These are phyloP conservation scores for Adelognathus sp. DNA, from an alignment of 2,888 invertebrate species.

Conservation along the genomic window DNA sequence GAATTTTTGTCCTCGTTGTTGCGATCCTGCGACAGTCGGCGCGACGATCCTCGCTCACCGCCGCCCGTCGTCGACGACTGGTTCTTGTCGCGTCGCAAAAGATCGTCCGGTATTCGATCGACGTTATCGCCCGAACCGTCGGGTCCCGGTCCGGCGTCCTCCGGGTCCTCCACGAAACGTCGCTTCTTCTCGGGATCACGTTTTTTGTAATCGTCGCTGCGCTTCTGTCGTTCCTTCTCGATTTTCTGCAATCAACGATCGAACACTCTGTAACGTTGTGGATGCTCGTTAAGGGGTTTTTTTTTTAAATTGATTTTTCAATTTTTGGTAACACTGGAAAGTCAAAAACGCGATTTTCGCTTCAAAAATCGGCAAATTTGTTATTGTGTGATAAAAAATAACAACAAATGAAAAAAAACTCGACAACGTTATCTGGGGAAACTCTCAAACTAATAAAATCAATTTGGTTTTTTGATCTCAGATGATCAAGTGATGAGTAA, in stretches of 20 bases:
- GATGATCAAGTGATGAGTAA: too few species aligned
- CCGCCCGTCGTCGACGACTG: background rate
- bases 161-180: conserved; percentile 80
- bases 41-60: conserved; percentile 5
- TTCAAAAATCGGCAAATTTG: too few species aligned
- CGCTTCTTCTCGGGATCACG: conserved; percentile 82
- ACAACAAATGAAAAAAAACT: too few species aligned
- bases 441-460: too few species aligned
- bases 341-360: too few species aligned
- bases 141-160: conserved; percentile 64
- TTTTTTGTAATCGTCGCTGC: conserved; percentile 84
- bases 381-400: too few species aligned
- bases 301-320: too few species aligned
- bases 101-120: conserved; percentile 48
- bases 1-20: conserved; percentile 49
- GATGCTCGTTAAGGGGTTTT: background rate
- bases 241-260: conserved; percentile 66
- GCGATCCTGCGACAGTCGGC: conserved; percentile 38
- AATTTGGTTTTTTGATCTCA: too few species aligned
- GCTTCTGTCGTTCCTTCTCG: conserved; percentile 81
- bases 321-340: too few species aligned
- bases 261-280: background rate
- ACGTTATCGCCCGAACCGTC: conserved; percentile 42
- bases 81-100: conserved; percentile 47
- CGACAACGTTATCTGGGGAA: too few species aligned